Evolutionary conservation across 2,113 vertebrate species (phyloP), one percentile per base, ranked within the genome.

Genomic region (Poicephalus meyeri): DNA sequence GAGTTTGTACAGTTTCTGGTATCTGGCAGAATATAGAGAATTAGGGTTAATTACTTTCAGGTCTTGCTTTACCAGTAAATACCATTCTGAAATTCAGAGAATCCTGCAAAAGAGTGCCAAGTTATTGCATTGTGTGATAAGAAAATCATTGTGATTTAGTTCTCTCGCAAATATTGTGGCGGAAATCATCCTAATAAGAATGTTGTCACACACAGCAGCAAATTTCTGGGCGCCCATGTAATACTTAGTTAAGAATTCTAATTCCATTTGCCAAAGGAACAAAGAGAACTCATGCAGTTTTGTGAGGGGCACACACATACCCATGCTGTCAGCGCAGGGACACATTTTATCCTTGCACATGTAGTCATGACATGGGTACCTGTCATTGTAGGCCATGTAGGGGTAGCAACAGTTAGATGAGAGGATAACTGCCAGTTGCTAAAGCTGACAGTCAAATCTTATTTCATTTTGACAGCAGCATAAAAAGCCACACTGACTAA

Each of bases 281-380:
- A 53, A 77, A 63, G 11, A 31, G 7, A 35, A 35, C 0, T 1
- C 0, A 0, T 1, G 21, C 25, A n/a, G 53, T 28, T 76, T 53
- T 78, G 18, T 31, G 58, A 66, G 70, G 15, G 52, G 16, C n/a
- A 44, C 4, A 11, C 5, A 20, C 28, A 60, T 55, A 28, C 12
- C 49, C 25, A 21, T 42, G 16, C 29, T 69, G 24, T 74, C 55
- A 20, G 29, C 14, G 28, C 79, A 80, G 46, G 20, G 46, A 41
- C 21, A 18, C 7, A 2, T 50, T 74, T 70, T 41, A 68, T 41
- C 72, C 20, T 28, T 8, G 28, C 35, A 29, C 46, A 13, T 10
- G 8, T n/a, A 42, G 64, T 8, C n/a, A 33, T n/a, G 65, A 63
- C 53, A 28, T 28, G 47, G 11, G 7, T 70, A 37, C 39, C 33